These are phyloP conservation scores for Macrotis lagotis DNA, from an alignment of 2,113 vertebrate genomes.

Conservation along the genomic window DNA sequence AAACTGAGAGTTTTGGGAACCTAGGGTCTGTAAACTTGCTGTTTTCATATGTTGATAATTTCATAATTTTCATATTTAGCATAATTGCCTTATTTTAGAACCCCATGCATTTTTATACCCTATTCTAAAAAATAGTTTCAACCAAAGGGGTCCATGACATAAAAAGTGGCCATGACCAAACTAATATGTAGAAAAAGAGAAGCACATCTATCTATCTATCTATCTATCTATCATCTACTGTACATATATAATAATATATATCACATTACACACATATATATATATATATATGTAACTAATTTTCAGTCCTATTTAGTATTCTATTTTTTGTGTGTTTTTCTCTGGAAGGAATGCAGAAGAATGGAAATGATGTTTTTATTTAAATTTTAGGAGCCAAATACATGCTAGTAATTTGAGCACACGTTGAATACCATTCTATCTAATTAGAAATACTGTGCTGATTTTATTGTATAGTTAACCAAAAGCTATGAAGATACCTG, in stretches of 20 bases:
- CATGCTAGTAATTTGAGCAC: constrained; percentile 48
- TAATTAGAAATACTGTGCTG: constrained; percentile 19
- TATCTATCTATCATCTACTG: not conserved
- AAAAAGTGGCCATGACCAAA: not conserved
- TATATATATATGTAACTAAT: constrained; percentile 7
- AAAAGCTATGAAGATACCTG: constrained; percentile 43
- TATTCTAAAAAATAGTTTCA: not conserved
- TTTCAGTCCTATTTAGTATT: constrained; percentile 9
- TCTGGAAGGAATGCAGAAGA: not conserved
- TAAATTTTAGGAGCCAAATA: constrained; percentile 51
- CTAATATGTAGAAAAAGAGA: constrained; percentile 25
- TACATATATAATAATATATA: constrained; percentile 9
- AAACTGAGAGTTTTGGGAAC: not conserved
- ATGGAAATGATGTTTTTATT: constrained; percentile 33
- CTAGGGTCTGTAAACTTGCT: no score
- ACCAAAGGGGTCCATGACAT: not conserved
- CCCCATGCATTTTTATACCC: not conserved
- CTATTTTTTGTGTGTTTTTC: not conserved
- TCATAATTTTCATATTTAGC: not conserved
- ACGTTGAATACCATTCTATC: constrained; percentile 37
- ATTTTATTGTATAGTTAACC: constrained; percentile 53
- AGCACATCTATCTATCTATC: not conserved
- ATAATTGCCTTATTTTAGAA: not conserved
- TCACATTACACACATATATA: not conserved
- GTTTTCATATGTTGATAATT: not conserved